Evolutionary conservation across 2,113 vertebrate species (phyloP).

Genomic region (Ursus arctos): DNA sequence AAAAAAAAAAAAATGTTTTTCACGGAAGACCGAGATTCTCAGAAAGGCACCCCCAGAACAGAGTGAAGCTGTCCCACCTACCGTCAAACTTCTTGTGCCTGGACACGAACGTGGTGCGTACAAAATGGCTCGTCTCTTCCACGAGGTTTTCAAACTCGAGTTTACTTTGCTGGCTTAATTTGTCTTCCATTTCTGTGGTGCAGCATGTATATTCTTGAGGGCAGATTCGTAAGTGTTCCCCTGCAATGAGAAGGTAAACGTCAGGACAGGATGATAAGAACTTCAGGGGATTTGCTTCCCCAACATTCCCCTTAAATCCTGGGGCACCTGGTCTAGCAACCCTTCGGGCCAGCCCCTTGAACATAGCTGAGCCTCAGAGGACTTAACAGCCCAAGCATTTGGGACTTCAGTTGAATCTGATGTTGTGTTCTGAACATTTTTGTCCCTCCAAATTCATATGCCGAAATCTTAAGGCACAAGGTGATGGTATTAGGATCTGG

Average conservation of each 20-base stretch:
- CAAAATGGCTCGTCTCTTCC: conserved; percentile 94
- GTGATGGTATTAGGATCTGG: not conserved
- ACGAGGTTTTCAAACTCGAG: conserved; percentile 95
- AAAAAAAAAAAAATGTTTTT: not conserved
- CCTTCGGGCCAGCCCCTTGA: not conserved
- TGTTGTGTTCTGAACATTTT: not conserved
- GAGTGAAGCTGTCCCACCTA: conserved; percentile 83
- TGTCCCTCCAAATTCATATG: not conserved
- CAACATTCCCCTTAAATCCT: not conserved
- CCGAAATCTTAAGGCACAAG: not conserved
- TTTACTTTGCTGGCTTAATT: conserved; percentile 94
- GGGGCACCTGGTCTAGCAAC: not conserved
- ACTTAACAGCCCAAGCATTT: not conserved
- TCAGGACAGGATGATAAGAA: not conserved
- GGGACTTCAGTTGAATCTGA: not conserved
- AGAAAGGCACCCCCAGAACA: not conserved
- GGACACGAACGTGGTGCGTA: conserved; percentile 95
- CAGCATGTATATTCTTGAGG: conserved; percentile 96
- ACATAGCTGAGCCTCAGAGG: accelerated
- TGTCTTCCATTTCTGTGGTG: conserved; percentile 96
- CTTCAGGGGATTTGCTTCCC: not conserved
- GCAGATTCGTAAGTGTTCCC: conserved; percentile 95
- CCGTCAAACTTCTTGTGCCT: conserved; percentile 97
- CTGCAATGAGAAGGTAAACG: conserved; percentile 85
- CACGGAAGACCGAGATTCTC: too few relatives aligned